Evolutionary conservation across 2,797 vertebrate species (phyloP).

Genomic region (Peromyscus nudipes): DNA sequence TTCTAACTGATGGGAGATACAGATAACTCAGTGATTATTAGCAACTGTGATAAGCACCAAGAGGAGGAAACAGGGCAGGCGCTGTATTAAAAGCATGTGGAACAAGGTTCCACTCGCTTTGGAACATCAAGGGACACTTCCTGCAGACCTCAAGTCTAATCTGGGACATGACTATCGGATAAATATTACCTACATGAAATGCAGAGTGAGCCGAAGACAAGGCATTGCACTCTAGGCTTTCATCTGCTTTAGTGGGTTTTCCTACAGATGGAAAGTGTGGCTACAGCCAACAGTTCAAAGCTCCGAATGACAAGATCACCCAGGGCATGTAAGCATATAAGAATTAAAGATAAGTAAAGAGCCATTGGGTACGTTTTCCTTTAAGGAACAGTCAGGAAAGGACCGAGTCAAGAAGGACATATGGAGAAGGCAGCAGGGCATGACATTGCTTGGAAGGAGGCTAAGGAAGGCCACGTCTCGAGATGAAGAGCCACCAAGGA

Average conservation of each 20-base stretch:
- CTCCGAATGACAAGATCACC: too few relatives aligned
- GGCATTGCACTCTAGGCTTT: not conserved
- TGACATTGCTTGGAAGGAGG: not conserved
- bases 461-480: not conserved
- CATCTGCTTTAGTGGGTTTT: not conserved
- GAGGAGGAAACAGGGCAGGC: not conserved
- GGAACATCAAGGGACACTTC: not conserved
- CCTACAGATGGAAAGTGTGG: not conserved
- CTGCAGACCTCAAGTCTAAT: not conserved
- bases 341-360: not conserved
- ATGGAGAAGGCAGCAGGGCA: not conserved
- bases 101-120: not conserved
- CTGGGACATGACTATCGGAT: not conserved
- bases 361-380: not conserved
- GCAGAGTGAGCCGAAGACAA: not conserved
- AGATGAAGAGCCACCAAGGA: not conserved
- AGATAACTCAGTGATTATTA: not conserved
- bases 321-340: too few relatives aligned
- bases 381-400: not conserved
- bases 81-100: accelerated
- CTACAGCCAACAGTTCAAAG: not conserved
- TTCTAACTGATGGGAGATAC: not conserved
- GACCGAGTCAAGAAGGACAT: not conserved
- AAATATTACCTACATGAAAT: not conserved
- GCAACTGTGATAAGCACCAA: not conserved